Conservation (phyloP, 2,113 vertebrate species). For the Podiceps cristatus region DNA sequence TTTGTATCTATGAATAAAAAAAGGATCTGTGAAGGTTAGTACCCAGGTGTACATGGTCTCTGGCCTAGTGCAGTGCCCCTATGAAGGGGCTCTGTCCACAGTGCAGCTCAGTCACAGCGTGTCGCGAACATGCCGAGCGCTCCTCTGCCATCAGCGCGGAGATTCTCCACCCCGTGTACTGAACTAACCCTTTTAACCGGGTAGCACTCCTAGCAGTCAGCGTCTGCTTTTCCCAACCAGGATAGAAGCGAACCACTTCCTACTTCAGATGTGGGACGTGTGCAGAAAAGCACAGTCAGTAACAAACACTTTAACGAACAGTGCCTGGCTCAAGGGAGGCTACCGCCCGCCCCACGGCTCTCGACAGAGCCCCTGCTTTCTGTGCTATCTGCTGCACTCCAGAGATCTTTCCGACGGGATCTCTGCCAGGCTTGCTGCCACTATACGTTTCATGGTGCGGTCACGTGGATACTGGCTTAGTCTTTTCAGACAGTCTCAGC, state of each 20-base stretch:
- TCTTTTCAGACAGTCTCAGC: background rate
- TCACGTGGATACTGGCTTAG: background rate
- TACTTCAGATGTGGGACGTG: background rate
- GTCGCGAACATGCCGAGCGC: fast-evolving
- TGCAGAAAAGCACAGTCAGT: background rate
- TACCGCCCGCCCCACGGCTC: background rate
- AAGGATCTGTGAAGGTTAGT: fast-evolving
- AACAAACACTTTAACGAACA: background rate
- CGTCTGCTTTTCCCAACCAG: fast-evolving
- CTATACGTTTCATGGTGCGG: fast-evolving
- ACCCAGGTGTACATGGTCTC: fast-evolving
- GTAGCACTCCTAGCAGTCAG: background rate
- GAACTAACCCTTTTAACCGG: background rate
- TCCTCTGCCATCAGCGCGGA: background rate
- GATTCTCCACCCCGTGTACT: background rate
- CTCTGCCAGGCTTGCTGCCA: background rate
- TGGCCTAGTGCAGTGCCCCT: background rate
- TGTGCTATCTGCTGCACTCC: background rate
- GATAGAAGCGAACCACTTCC: background rate
- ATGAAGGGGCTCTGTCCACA: background rate
- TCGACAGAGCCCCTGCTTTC: fast-evolving
- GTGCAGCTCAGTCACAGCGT: fast-evolving
- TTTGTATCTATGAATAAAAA: too few relatives aligned
- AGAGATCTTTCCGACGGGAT: fast-evolving
- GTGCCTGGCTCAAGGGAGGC: background rate